phyloP scores from a whole-genome alignment of 2,888 invertebrate species.

The Gari tellinella region DNA sequence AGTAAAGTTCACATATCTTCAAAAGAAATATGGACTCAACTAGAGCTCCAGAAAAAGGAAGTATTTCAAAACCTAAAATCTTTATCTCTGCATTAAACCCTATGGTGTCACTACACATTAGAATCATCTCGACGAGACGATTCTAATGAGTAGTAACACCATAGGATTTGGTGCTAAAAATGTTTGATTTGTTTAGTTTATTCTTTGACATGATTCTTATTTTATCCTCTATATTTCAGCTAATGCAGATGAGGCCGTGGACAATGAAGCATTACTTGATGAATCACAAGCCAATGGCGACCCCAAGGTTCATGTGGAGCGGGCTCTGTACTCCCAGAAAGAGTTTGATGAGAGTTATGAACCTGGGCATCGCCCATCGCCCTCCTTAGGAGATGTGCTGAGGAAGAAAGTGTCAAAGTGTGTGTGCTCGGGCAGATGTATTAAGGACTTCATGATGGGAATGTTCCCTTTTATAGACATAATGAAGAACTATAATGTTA shows the following conservation, averaged over 20 bases:
- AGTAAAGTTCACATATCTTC: too few species aligned
- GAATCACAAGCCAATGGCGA: conserved; percentile 19
- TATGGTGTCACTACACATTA: too few species aligned
- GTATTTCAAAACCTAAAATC: too few species aligned
- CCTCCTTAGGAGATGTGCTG: conserved; percentile 50
- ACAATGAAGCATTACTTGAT: conserved; percentile 9
- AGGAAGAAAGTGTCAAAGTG: conserved; percentile 66
- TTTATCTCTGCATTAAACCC: too few species aligned
- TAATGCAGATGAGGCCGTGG: conserved; percentile 5
- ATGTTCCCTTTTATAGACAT: conserved; percentile 79
- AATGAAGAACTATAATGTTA: conserved; percentile 76
- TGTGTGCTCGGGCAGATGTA: conserved; percentile 64
- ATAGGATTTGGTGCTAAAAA: too few species aligned
- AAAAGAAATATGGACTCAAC: too few species aligned
- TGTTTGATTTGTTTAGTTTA: too few species aligned
- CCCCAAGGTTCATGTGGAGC: conserved; percentile 66
- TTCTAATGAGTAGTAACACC: too few species aligned
- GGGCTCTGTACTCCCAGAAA: conserved; percentile 75
- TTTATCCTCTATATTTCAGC: too few species aligned
- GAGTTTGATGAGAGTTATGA: conserved; percentile 74
- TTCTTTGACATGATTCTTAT: too few species aligned
- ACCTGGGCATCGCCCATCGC: conserved; percentile 43
- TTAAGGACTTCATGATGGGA: conserved; percentile 59
- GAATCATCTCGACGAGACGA: too few species aligned
- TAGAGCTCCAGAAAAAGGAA: too few species aligned